These are phyloP conservation scores for Colaptes auratus DNA, from an alignment of 2,113 vertebrate species.

Conservation along the genomic window DNA sequence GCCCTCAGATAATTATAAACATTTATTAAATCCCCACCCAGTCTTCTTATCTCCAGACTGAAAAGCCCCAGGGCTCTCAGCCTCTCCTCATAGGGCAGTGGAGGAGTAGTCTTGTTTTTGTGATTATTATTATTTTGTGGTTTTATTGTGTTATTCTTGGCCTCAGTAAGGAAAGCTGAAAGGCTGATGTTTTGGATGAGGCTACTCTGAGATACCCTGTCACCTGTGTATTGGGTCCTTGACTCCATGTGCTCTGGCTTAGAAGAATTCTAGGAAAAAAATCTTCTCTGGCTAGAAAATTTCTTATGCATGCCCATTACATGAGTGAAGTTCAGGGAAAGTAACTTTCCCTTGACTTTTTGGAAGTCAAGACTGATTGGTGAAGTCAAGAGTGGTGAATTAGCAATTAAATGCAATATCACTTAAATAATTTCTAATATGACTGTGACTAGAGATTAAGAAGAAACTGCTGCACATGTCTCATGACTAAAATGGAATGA, in stretches of 20 bases:
- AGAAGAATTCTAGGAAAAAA: background rate
- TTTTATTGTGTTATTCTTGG: background rate
- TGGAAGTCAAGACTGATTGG: too few species aligned
- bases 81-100: too few species aligned
- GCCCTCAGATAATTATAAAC: too few species aligned
- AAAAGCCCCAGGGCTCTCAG: too few species aligned
- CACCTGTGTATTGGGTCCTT: background rate
- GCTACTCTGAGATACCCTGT: background rate
- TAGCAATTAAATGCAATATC: too few species aligned
- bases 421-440: background rate
- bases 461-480: background rate
- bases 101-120: background rate
- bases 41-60: too few species aligned
- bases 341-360: too few species aligned
- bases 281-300: background rate
- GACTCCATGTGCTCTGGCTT: background rate
- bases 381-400: too few species aligned
- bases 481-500: background rate
- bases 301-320: background rate
- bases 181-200: background rate
- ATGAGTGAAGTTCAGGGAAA: too few species aligned
- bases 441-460: background rate
- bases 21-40: too few species aligned
- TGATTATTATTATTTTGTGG: background rate
- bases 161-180: background rate